Evolutionary conservation across 2,888 invertebrate species (phyloP).

Genomic region (Pollenia angustigena): DNA sequence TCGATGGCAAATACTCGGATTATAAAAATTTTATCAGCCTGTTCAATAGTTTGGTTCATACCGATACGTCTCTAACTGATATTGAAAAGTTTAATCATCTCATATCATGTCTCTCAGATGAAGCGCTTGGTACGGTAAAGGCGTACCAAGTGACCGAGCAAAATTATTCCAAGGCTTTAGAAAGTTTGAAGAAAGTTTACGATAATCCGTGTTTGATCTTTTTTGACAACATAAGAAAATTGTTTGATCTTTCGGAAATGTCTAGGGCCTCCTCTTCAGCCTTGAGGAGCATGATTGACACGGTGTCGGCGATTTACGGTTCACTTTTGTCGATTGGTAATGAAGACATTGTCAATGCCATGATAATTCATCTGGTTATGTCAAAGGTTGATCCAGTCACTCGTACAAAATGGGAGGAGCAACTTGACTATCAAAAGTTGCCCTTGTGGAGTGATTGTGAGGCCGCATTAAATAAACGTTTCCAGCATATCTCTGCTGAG

Average conservation of each 20-base stretch:
- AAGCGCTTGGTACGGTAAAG: slow-evolving; percentile 67
- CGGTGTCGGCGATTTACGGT: not conserved
- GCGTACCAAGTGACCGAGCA: slow-evolving; percentile 63
- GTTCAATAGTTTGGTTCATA: slow-evolving; percentile 50
- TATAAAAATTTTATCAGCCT: slow-evolving; percentile 66
- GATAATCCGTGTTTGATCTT: not conserved
- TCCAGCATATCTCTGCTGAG: slow-evolving; percentile 56
- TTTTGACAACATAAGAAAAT: not conserved
- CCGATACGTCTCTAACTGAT: slow-evolving; percentile 46
- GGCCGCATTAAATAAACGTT: slow-evolving; percentile 52
- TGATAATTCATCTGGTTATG: not conserved
- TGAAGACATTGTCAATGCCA: not conserved
- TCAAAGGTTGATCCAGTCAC: not conserved
- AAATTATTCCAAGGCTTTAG: slow-evolving; percentile 69
- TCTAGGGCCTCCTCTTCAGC: not conserved
- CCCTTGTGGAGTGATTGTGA: not conserved
- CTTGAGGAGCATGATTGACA: not conserved
- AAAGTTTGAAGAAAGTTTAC: not conserved
- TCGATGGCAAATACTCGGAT: slow-evolving; percentile 56
- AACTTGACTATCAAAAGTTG: no score
- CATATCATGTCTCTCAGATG: slow-evolving; percentile 69
- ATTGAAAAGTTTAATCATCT: slow-evolving; percentile 68
- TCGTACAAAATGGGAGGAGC: no score
- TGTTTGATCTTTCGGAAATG: no score
- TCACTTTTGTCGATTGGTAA: slow-evolving; percentile 18